These are phyloP conservation scores for Myrmecophaga tridactyla DNA, from an alignment of 2,113 vertebrate species.

Conservation along the genomic window DNA sequence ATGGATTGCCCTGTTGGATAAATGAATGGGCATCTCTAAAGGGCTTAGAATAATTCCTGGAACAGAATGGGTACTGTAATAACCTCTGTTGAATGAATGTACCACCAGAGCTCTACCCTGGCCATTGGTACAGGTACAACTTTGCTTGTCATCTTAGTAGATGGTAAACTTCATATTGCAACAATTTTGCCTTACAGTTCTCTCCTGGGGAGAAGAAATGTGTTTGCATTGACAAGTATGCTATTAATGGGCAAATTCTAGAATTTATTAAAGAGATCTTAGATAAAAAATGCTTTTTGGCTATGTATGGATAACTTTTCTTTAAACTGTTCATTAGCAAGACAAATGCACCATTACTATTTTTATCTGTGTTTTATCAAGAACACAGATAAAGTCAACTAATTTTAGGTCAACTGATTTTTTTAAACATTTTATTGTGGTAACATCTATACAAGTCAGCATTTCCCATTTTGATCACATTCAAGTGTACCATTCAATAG, in stretches of 20 bases:
- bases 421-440: too few species aligned
- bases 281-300: neutral
- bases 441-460: too few species aligned
- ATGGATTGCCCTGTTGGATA: neutral
- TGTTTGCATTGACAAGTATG: too few species aligned
- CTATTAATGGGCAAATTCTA: neutral
- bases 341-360: neutral
- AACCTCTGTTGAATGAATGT: neutral
- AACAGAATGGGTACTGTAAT: neutral
- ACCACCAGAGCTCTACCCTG: rapidly evolving
- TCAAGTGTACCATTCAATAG: too few species aligned
- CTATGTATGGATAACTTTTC: neutral
- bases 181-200: too few species aligned
- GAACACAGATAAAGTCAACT: too few species aligned
- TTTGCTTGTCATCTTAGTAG: neutral
- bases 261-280: neutral
- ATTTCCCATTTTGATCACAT: too few species aligned
- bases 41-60: neutral
- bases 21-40: neutral
- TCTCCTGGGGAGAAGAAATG: neutral
- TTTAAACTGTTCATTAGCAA: neutral
- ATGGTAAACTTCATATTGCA: rapidly evolving
- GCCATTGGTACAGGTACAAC: rapidly evolving
- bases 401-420: neutral
- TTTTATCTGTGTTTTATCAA: neutral